A percentile compares a stretch with the other conserved stretches of the same genome.
These are phyloP conservation scores for Sesamia inferens DNA, from an alignment of 2,888 invertebrate genomes.

Conservation along the genomic window DNA sequence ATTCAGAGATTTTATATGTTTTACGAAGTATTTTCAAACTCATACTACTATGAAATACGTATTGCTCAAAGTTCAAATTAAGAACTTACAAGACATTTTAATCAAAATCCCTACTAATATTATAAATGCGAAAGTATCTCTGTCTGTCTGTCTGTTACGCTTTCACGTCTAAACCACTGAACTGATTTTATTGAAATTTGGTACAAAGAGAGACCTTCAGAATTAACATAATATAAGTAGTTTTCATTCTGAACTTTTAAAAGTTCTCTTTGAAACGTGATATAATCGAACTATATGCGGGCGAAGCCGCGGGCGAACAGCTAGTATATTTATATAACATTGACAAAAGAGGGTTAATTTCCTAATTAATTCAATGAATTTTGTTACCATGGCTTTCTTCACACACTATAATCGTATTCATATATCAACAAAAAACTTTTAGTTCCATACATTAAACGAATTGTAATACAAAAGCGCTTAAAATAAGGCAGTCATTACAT, in stretches of 20 bases:
- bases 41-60: not conserved
- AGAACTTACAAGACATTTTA: not conserved
- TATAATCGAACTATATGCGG: too few relatives aligned
- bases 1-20: not conserved
- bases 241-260: too few relatives aligned
- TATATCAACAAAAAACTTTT: not conserved
- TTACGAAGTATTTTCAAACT: not conserved
- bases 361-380: not conserved
- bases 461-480: conserved; percentile 22
- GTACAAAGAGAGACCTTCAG: too few relatives aligned
- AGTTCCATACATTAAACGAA: not conserved
- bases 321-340: not conserved
- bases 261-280: too few relatives aligned
- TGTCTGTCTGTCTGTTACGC: too few relatives aligned
- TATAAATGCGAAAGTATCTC: too few relatives aligned
- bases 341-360: not conserved
- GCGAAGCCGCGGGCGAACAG: too few relatives aligned
- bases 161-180: too few relatives aligned
- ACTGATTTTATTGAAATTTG: too few relatives aligned
- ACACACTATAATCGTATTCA: not conserved
- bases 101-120: too few relatives aligned
- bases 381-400: not conserved
- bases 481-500: conserved; percentile 44
- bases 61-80: not conserved
- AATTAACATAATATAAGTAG: too few relatives aligned